Base-by-base conservation (phyloP, 2,113 vertebrate species). In the Opisthocomus hoazin region DNA sequence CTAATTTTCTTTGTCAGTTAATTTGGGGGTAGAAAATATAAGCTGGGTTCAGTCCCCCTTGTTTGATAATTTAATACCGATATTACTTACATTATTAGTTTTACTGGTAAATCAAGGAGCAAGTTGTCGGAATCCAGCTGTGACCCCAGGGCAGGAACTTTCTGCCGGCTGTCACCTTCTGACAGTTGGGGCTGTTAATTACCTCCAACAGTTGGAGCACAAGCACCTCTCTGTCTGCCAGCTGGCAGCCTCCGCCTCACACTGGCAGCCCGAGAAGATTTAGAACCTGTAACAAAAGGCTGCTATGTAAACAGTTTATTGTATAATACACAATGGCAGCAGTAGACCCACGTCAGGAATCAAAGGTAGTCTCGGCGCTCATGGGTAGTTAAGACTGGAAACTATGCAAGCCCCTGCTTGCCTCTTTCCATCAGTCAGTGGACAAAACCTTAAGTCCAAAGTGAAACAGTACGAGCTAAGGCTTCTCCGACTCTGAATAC, bases 201-300 rank as follows among this genome's bases (percentile, higher is more conserved):
- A 98, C 97, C 97, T 97, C 97, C 96, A 97, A 98, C 98, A 97
- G 97, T 94, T 65, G 88, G 91, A 98, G 90, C 92, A 98, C 97
- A 98, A 98, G 97, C 97, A 98, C 97, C 97, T 98, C 97, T 98
- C 95, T 98, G 97, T 98, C 98, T 98, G 98, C 98, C 98, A 98
- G 98, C 98, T 98, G 98, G 97, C 98, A 96, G 84, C 50, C 96
- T 89, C 79, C 3, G 74, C 97, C 97, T 96, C 95, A 60, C 92
- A 91, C 96, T 97, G 97, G 96, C 97, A 97, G 97, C 93, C 97
- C 23, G 79, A 76, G 95, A 98, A 98, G 98, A 98, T 98, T 98
- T 99, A 98, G 97, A 98, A 98, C 97, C 97, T 97, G 97, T 94
- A 98, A 98, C 98, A 98, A 98, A 97, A 97, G 97, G 84, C 97